Evolutionary conservation across 2,888 invertebrate genomes (phyloP).

Genomic region (Chrysomela aeneicollis): DNA sequence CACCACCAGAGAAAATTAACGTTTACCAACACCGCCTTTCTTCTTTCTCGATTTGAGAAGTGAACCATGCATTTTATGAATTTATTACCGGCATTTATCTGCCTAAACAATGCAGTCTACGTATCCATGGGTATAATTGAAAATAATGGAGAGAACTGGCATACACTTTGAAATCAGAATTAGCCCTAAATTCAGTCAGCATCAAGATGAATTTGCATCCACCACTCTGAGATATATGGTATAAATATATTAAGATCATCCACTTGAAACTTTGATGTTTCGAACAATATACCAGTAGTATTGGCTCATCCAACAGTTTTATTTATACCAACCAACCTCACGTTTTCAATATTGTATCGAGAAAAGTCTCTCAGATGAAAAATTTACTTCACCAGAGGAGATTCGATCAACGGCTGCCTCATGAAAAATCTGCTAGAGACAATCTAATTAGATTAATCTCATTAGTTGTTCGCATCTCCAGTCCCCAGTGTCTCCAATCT

Average conservation of each 20-base stretch:
- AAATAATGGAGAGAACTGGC: constrained; percentile 18
- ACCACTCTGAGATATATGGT: no score
- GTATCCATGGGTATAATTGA: constrained; percentile 23
- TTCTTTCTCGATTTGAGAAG: neutral
- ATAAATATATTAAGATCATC: no score
- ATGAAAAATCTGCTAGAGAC: constrained; percentile 27
- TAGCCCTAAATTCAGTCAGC: constrained; percentile 8
- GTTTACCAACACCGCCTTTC: neutral
- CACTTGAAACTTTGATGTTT: no score
- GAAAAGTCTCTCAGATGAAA: no score
- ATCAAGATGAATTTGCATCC: neutral
- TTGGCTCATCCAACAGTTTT: no score
- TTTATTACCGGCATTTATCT: constrained; percentile 18
- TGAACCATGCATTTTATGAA: constrained; percentile 9
- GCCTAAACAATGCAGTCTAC: constrained; percentile 19
- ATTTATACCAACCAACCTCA: neutral
- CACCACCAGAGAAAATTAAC: neutral
- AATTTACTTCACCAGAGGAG: neutral
- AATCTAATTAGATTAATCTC: constrained; percentile 31
- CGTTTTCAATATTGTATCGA: neutral
- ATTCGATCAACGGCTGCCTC: constrained; percentile 27
- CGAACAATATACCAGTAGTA: no score
- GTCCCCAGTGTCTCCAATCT: neutral
- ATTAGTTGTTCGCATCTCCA: constrained; percentile 19
- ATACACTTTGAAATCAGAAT: constrained; percentile 14